Conservation (phyloP, 2,797 vertebrate species). For the Myotis myotis region DNA sequence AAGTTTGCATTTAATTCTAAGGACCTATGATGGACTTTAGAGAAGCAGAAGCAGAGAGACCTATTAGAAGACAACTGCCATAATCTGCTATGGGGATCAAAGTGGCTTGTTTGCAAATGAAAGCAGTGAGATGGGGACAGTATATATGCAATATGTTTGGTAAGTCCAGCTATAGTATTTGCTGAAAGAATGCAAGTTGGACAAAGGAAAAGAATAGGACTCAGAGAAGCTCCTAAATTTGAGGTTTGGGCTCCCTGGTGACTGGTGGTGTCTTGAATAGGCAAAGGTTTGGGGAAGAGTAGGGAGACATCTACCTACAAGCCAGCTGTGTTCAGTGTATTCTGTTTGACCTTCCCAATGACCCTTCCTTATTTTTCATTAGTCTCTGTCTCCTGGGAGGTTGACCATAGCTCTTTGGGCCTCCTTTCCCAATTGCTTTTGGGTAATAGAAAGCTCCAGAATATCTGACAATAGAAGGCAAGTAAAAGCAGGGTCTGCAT, state of each 20-base stretch:
- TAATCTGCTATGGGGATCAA: background rate
- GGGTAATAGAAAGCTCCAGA: background rate
- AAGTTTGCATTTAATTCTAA: background rate
- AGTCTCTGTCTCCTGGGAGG: background rate
- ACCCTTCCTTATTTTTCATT: background rate
- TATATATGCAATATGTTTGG: background rate
- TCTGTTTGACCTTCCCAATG: background rate
- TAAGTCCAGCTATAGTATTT: background rate
- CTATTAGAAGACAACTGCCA: background rate
- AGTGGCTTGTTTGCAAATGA: background rate
- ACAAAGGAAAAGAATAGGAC: accelerated
- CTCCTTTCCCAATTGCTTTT: background rate
- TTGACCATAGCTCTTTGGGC: accelerated
- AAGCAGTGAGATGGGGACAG: background rate
- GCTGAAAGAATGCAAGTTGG: background rate
- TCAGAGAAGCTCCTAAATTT: background rate
- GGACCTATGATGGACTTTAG: background rate
- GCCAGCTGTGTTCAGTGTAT: background rate
- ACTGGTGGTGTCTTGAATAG: accelerated
- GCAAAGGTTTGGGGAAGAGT: no score
- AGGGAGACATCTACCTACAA: background rate
- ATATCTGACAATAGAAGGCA: background rate
- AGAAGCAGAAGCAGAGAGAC: background rate
- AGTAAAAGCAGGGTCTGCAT: accelerated
- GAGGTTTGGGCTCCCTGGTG: background rate